A percentile compares a stretch with the other conserved stretches of the same genome.
Evolutionary conservation across 2,797 vertebrate species (phyloP).

Genomic region (Alcedo quadribrachys): DNA sequence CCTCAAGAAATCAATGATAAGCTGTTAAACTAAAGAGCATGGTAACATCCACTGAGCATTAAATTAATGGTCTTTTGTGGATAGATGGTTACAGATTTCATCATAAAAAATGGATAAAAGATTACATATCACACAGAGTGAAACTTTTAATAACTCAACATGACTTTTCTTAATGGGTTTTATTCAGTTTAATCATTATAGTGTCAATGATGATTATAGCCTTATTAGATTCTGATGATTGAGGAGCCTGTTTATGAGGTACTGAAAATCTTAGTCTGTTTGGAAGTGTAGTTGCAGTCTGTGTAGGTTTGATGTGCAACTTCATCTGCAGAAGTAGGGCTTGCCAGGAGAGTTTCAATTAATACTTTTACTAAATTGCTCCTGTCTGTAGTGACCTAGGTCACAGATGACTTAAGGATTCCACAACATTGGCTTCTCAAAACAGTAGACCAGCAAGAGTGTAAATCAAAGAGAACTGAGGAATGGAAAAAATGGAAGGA

Average conservation of each 20-base stretch:
- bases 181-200: constrained; percentile 99
- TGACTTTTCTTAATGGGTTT: constrained; percentile 98
- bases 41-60: constrained; percentile 85
- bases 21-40: constrained; percentile 88
- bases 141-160: constrained; percentile 96
- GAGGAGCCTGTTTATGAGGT: constrained; percentile 86
- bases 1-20: constrained; percentile 88
- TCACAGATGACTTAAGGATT: constrained; percentile 82
- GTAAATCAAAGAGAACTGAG: constrained; percentile 69
- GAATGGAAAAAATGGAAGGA: not conserved
- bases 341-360: constrained; percentile 80
- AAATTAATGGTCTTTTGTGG: constrained; percentile 91
- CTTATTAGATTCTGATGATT: constrained; percentile 93
- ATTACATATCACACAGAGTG: constrained; percentile 87
- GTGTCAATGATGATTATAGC: constrained; percentile 99
- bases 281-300: constrained; percentile 68
- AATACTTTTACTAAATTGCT: constrained; percentile 82
- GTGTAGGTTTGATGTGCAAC: constrained; percentile 79
- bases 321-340: constrained; percentile 74
- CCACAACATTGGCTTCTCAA: constrained; percentile 76
- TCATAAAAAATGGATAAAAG: constrained; percentile 90
- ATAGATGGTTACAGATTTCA: constrained; percentile 87
- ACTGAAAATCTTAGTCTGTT: constrained; percentile 81
- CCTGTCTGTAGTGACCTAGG: constrained; percentile 82
- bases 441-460: constrained; percentile 64